Evolutionary conservation across 2,888 invertebrate species (phyloP).

Genomic region (Branchellion lobata): DNA sequence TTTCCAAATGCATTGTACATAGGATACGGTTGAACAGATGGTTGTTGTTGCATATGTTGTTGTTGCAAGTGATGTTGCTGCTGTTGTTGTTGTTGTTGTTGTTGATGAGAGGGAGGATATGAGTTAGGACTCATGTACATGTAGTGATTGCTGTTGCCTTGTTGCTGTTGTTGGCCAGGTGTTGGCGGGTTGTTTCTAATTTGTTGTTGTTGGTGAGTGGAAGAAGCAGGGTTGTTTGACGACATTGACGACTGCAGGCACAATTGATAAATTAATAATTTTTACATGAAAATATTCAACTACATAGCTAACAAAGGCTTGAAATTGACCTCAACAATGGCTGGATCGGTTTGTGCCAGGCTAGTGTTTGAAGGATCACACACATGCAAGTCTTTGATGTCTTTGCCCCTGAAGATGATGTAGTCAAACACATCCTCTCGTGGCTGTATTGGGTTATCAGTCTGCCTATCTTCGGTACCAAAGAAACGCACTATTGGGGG

Average conservation of each 20-base stretch:
- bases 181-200: background rate
- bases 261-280: background rate
- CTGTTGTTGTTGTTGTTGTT: background rate
- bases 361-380: slow-evolving; percentile 60
- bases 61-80: background rate
- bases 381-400: slow-evolving; percentile 97
- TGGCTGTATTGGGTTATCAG: slow-evolving; percentile 89
- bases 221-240: background rate
- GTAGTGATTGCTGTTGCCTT: background rate
- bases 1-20: slow-evolving; percentile 18
- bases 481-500: slow-evolving; percentile 82
- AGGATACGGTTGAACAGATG: slow-evolving; percentile 3
- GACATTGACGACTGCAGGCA: background rate
- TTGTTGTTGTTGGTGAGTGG: slow-evolving; percentile 1
- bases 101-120: background rate
- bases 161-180: background rate
- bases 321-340: slow-evolving; percentile 77
- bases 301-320: background rate
- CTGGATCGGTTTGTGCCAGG: slow-evolving; percentile 78
- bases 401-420: slow-evolving; percentile 93
- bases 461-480: slow-evolving; percentile 96
- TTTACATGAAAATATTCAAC: background rate
- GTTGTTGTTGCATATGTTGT: background rate
- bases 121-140: slow-evolving; percentile 19
- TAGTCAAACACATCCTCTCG: slow-evolving; percentile 98